Evolutionary conservation across 2,888 invertebrate species (phyloP), one percentile per base, ranked within the genome.

Genomic region (Hyposoter dolosus): DNA sequence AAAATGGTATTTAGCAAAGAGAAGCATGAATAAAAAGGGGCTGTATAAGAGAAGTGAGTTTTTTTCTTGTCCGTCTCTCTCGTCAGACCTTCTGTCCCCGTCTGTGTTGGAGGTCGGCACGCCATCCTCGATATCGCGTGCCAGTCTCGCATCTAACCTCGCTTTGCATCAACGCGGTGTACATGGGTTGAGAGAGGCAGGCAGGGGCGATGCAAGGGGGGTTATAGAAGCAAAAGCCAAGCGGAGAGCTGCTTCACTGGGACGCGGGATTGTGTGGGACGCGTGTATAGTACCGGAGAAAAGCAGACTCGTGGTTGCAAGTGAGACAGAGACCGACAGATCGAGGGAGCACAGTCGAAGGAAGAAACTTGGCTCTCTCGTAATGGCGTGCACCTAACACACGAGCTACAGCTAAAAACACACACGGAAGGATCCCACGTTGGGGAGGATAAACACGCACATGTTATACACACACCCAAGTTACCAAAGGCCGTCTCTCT

Each of bases 121-220:
- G 85, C 85, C 83, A 86, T 86, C 85, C 85, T 84, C 86, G 80
- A 86, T 87, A 86, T 89, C 88, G 89, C 89, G 89, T 89, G 89
- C 85, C 86, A 87, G 84, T 78, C 83, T 88, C 86, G 86, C 88
- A 89, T 89, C 89, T 88, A 87, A 69, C 83, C 77, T 77, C 76
- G 77, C 85, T 81, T 82, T 85, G 84, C 79, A 86, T 86, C 80
- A 82, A 74, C 75, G 40, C 40, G 50, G 45, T 53, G 78, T 32
- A 50, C 76, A 53, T 43, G 50, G 35, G 45, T 17, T 40, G 35
- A 60, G 45, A 47, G 19, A 32, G 32, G 43, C 40, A 10, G 35
- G 35, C 35, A 6, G 56, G 23, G 60, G 28, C 60, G 60, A 56
- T 23, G 56, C 56, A 56, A 9, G 23, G 23, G 56, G 23, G 56